These are phyloP conservation scores for Metallyticus violacea DNA, from an alignment of 2,888 invertebrate species.

Conservation along the genomic window DNA sequence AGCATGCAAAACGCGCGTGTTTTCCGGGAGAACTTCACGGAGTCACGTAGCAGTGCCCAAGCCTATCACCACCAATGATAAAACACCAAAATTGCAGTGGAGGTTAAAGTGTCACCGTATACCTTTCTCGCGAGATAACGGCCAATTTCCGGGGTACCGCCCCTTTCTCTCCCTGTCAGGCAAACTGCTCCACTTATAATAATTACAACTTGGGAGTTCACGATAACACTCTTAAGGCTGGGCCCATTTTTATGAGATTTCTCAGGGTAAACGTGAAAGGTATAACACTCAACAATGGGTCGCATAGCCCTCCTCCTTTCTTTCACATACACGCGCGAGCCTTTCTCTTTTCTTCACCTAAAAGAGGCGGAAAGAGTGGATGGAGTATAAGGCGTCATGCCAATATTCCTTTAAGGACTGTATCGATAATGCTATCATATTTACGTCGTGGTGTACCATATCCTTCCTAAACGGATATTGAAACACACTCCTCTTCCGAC, in stretches of 20 bases:
- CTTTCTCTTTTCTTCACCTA: background rate
- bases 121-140: slow-evolving; percentile 3
- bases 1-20: background rate
- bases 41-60: background rate
- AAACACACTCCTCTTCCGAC: background rate
- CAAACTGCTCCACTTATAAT: slow-evolving; percentile 14
- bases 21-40: no score
- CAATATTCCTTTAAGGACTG: background rate
- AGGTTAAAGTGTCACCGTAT: slow-evolving; percentile 21
- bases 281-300: background rate
- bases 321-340: no score
- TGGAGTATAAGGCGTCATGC: background rate
- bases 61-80: slow-evolving; percentile 18
- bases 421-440: background rate
- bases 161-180: background rate
- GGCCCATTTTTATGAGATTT: background rate
- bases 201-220: slow-evolving; percentile 5
- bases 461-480: background rate
- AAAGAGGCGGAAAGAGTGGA: background rate
- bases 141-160: slow-evolving; percentile 19
- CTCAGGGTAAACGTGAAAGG: background rate
- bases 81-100: slow-evolving; percentile 13
- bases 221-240: slow-evolving; percentile 3
- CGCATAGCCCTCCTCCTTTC: background rate
- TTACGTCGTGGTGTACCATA: background rate